Percentiles rank a stretch among this genome's conserved stretches.
phyloP scores from a whole-genome alignment of 2,888 invertebrate species.

The Leptinotarsa haldemani region DNA sequence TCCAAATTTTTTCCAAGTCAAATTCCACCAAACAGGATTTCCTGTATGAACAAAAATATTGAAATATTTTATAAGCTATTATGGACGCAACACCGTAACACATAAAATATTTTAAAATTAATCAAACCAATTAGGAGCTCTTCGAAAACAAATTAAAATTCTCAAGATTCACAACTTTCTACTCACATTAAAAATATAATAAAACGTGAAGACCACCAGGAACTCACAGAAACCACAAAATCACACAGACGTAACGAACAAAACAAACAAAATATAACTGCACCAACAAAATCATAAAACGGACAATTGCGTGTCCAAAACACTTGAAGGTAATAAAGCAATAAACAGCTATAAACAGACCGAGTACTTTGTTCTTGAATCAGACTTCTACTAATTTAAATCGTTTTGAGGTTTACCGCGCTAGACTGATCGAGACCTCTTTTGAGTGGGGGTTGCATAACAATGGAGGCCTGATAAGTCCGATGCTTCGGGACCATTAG shows the following conservation, averaged over 20 bases:
- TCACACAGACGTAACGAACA: conserved; percentile 18
- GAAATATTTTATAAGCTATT: too few species aligned
- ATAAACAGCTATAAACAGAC: conserved; percentile 53
- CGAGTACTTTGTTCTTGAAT: conserved; percentile 55
- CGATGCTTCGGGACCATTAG: conserved; percentile 55
- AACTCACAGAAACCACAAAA: conserved; percentile 6
- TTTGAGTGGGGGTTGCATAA: conserved; percentile 52
- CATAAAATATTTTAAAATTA: too few species aligned
- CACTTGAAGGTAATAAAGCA: conserved; percentile 46
- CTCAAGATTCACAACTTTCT: not conserved
- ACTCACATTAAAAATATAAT: conserved; percentile 1
- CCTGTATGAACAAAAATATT: too few species aligned
- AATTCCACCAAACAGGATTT: too few species aligned
- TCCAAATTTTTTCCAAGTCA: too few species aligned
- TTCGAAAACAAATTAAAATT: too few species aligned
- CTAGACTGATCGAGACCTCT: conserved; percentile 45
- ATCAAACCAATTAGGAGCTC: too few species aligned
- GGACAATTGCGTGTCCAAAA: conserved; percentile 31
- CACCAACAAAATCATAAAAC: conserved; percentile 12
- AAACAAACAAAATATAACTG: conserved; percentile 16
- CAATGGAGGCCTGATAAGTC: conserved; percentile 49
- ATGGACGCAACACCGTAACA: too few species aligned
- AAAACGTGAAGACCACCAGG: not conserved
- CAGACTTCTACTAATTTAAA: conserved; percentile 60
- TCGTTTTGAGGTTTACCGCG: conserved; percentile 58